A percentile compares a stretch with the other conserved stretches of the same genome.
Evolutionary conservation across 2,113 vertebrate genomes (phyloP).

Genomic region (Notothenia rossii): DNA sequence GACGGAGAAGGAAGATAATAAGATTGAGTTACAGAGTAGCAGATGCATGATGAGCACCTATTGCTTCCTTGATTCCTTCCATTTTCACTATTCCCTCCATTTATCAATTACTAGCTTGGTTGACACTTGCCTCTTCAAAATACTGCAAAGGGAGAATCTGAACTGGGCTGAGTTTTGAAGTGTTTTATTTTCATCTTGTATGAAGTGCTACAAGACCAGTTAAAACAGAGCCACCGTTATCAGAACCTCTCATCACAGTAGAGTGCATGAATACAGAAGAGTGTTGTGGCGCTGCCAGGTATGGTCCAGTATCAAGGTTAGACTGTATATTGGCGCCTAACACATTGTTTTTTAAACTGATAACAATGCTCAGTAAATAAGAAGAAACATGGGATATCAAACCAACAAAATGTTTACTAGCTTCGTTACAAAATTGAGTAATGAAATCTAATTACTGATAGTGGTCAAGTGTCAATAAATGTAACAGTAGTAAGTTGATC

Average conservation of each 20-base stretch:
- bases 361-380: neutral
- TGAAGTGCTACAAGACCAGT: neutral
- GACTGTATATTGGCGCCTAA: neutral
- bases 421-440: neutral
- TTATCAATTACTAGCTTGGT: slow-evolving; percentile 26
- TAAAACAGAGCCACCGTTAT: neutral
- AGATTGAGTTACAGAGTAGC: slow-evolving; percentile 75
- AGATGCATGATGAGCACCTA: slow-evolving; percentile 71
- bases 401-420: neutral
- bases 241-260: neutral
- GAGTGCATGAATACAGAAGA: neutral
- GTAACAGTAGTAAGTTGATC: neutral
- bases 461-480: neutral
- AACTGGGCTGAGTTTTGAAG: slow-evolving; percentile 4
- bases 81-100: slow-evolving; percentile 49
- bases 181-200: neutral
- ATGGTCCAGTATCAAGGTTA: neutral
- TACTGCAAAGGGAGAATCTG: slow-evolving; percentile 4
- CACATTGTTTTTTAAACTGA: neutral
- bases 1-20: slow-evolving; percentile 69
- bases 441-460: neutral
- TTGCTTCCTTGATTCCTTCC: slow-evolving; percentile 51
- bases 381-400: neutral
- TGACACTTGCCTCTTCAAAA: slow-evolving; percentile 31
- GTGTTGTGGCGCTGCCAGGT: neutral